phyloP scores from a whole-genome alignment of 53 echinoderm and acorn worm species.

The Echinometra lucunter region DNA sequence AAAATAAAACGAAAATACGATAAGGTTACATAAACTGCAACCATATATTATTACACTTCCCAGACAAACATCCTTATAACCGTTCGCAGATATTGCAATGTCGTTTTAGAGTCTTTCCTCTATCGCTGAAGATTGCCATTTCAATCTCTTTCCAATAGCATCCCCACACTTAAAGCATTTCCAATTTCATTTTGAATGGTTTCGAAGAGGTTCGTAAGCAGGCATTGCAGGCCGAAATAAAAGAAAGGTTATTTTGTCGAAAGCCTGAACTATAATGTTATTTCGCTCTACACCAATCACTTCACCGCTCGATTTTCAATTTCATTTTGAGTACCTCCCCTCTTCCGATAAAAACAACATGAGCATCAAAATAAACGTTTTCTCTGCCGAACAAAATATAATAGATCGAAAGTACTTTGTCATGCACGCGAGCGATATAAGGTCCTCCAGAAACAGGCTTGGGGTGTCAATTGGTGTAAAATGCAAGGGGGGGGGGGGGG shows the following conservation, averaged over 20 bases:
- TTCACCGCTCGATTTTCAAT: not conserved
- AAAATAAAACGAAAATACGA: not conserved
- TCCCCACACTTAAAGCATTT: not conserved
- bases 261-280: not conserved
- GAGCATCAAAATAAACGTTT: not conserved
- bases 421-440: not conserved
- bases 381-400: not conserved
- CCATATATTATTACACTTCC: not conserved
- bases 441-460: not conserved
- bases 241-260: not conserved
- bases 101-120: not conserved
- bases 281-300: not conserved
- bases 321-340: conserved; percentile 43
- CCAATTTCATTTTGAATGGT: conserved; percentile 33
- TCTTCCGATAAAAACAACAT: not conserved
- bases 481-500: too few relatives aligned
- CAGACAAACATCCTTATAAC: not conserved
- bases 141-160: not conserved
- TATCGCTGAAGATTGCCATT: not conserved
- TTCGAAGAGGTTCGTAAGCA: not conserved
- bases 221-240: not conserved
- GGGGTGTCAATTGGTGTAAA: not conserved
- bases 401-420: conserved; percentile 23
- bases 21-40: not conserved
- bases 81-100: not conserved